These are phyloP conservation scores for Poecilia picta DNA, from an alignment of 2,797 vertebrate species.

Conservation along the genomic window DNA sequence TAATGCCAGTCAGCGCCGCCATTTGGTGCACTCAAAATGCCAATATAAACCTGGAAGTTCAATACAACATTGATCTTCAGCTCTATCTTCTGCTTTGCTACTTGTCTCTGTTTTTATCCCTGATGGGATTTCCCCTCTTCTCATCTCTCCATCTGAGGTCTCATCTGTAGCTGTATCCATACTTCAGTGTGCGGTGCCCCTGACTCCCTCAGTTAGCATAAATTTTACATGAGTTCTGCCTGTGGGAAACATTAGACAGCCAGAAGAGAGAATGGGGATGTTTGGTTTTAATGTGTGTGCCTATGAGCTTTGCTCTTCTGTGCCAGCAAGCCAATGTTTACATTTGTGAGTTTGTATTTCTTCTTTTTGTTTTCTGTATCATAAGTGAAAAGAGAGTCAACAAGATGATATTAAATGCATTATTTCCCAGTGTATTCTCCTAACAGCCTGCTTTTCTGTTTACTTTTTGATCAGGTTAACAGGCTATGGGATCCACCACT, in stretches of 20 bases:
- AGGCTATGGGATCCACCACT: conserved; percentile 96
- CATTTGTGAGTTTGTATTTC: conserved; percentile 2
- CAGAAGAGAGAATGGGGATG: conserved; percentile 36
- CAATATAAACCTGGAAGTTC: conserved; percentile 46
- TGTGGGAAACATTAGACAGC: conserved; percentile 66
- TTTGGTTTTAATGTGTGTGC: conserved; percentile 26
- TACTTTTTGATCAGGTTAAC: conserved; percentile 84
- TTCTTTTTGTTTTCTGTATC: background rate
- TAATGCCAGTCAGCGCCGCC: conserved; percentile 30
- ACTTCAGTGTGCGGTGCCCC: conserved; percentile 44
- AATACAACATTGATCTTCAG: conserved; percentile 56
- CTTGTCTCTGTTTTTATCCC: conserved; percentile 47
- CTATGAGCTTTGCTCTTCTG: conserved; percentile 20
- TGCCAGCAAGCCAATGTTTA: conserved; percentile 41
- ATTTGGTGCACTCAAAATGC: conserved; percentile 46
- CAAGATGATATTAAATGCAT: conserved; percentile 9
- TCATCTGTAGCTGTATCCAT: conserved; percentile 36
- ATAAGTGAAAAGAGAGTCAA: conserved; percentile 10
- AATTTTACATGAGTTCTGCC: conserved; percentile 74
- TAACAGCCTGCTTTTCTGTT: conserved; percentile 1
- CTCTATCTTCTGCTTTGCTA: conserved; percentile 29
- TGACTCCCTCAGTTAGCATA: conserved; percentile 60
- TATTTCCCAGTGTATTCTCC: background rate
- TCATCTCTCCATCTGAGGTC: conserved; percentile 29
- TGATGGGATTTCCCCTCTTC: conserved; percentile 35